These are phyloP conservation scores for Brevipalpus yothersi DNA, from an alignment of 1,140 invertebrate genomes.

Conservation along the genomic window DNA sequence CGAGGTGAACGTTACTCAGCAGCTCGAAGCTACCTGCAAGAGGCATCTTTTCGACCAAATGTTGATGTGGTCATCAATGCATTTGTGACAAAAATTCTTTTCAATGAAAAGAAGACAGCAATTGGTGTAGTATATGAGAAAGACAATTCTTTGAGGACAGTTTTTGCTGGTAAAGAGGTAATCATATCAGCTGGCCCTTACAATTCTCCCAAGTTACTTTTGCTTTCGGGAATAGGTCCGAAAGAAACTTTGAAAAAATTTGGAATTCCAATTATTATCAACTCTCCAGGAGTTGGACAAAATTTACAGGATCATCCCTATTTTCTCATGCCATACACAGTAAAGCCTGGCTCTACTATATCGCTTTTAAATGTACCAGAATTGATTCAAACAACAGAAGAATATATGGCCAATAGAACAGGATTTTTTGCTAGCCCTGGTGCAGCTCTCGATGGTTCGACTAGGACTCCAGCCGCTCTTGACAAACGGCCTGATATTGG, in stretches of 20 bases:
- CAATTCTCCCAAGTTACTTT: constrained; percentile 65
- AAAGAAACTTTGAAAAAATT: neutral
- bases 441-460: no score
- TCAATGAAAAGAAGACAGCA: constrained; percentile 50
- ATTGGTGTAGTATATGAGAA: constrained; percentile 53
- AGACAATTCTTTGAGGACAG: constrained; percentile 32
- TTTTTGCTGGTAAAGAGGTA: constrained; percentile 56
- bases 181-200: constrained; percentile 61
- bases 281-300: constrained; percentile 21
- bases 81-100: constrained; percentile 50
- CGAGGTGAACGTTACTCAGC: constrained; percentile 45
- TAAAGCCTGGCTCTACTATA: no score
- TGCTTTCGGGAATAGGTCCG: constrained; percentile 70
- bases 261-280: constrained; percentile 17
- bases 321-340: neutral
- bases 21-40: constrained; percentile 27
- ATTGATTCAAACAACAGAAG: no score
- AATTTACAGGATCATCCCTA: constrained; percentile 22
- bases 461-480: no score
- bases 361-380: no score
- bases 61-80: constrained; percentile 57
- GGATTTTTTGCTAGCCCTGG: no score
- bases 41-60: constrained; percentile 31
- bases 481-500: no score
- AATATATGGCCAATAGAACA: no score